phyloP scores from a whole-genome alignment of 1,140 invertebrate genomes.

The Atta colombica region DNA sequence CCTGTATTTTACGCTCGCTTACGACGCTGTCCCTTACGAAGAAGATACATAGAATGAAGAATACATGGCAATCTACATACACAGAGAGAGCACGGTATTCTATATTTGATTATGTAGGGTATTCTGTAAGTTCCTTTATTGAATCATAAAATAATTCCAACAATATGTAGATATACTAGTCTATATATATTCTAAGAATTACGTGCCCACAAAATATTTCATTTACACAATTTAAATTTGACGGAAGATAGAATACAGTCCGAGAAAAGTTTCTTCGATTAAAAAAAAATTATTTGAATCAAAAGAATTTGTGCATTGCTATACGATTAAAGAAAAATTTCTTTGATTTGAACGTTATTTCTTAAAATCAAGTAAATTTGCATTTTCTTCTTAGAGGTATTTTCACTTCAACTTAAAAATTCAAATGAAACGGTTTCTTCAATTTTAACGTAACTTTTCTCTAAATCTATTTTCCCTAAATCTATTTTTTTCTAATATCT shows the following conservation, averaged over 20 bases:
- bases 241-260: background rate
- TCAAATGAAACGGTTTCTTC: too few species aligned
- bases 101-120: background rate
- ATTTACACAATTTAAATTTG: background rate
- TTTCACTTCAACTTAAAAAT: too few species aligned
- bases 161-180: background rate
- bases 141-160: slow-evolving; percentile 1
- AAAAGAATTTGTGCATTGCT: too few species aligned
- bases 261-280: too few species aligned
- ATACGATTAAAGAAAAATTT: too few species aligned
- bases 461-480: too few species aligned
- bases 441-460: too few species aligned
- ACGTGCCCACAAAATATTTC: background rate
- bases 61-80: slow-evolving; percentile 32
- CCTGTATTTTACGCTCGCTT: slow-evolving; percentile 35
- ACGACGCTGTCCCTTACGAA: slow-evolving; percentile 21
- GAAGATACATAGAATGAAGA: slow-evolving; percentile 29
- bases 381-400: too few species aligned
- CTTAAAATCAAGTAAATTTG: background rate
- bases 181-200: background rate
- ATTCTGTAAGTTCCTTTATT: background rate
- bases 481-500: too few species aligned
- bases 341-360: background rate
- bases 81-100: background rate
- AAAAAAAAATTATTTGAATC: too few species aligned